Percentiles rank a stretch among this genome's conserved stretches.
These are phyloP conservation scores for Luffia ferchaultella DNA, from an alignment of 2,888 invertebrate genomes.

Conservation along the genomic window DNA sequence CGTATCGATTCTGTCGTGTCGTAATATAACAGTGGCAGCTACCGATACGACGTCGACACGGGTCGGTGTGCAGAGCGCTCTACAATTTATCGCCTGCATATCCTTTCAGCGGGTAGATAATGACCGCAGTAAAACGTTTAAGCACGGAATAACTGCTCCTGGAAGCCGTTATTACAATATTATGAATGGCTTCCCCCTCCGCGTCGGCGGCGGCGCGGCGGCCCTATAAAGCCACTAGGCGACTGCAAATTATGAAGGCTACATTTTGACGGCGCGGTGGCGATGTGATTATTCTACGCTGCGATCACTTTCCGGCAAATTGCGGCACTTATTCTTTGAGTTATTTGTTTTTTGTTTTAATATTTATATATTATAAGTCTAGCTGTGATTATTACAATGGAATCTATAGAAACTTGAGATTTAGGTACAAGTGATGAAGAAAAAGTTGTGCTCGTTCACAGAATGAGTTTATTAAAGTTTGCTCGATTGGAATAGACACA, in stretches of 20 bases:
- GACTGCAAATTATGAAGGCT: neutral
- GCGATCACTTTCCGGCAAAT: neutral
- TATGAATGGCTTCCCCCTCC: constrained; percentile 57
- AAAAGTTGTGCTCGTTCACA: too few species aligned
- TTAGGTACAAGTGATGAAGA: too few species aligned
- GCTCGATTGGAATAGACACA: too few species aligned
- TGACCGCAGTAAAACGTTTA: constrained; percentile 67
- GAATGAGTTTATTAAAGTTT: too few species aligned
- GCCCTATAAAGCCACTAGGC: constrained; percentile 10
- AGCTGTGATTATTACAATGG: too few species aligned
- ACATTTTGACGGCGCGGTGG: neutral
- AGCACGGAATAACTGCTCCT: constrained; percentile 63
- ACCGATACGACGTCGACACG: neutral
- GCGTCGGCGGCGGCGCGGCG: constrained; percentile 23
- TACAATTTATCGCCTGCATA: constrained; percentile 63
- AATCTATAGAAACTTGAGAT: too few species aligned
- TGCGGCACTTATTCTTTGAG: neutral
- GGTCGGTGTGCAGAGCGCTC: constrained; percentile 23
- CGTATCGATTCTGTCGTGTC: too few species aligned
- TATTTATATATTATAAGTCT: too few species aligned
- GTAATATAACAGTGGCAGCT: too few species aligned
- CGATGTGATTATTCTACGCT: neutral
- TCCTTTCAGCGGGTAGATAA: constrained; percentile 66
- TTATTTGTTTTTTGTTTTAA: too few species aligned
- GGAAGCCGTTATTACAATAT: constrained; percentile 64